phyloP scores from a whole-genome alignment of 2,888 invertebrate genomes.

The Vannuccia rotundouncinata region DNA sequence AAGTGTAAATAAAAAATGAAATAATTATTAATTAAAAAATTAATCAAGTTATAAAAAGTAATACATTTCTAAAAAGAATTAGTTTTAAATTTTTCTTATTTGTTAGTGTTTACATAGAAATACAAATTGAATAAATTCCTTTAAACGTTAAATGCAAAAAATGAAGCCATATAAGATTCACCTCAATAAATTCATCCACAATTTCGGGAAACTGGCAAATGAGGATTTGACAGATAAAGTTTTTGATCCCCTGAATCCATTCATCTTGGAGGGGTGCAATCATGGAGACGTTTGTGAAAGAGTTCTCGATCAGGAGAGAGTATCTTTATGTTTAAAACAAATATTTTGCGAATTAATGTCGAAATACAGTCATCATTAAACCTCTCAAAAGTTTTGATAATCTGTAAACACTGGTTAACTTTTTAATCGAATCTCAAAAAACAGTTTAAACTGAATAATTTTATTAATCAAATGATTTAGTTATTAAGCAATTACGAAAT shows the following conservation, averaged over 20 bases:
- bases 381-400: too few relatives aligned
- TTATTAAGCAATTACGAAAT: too few relatives aligned
- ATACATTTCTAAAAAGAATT: not conserved
- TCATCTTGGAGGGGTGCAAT: conserved; percentile 47
- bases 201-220: conserved; percentile 44
- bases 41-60: not conserved
- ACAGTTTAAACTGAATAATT: too few relatives aligned
- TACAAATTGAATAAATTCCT: not conserved
- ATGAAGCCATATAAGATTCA: conserved; percentile 39
- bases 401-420: too few relatives aligned
- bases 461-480: too few relatives aligned
- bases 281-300: conserved; percentile 39
- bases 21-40: not conserved
- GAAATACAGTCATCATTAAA: too few relatives aligned
- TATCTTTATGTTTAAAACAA: conserved; percentile 49
- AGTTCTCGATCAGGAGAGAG: conserved; percentile 47
- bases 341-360: too few relatives aligned
- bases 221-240: conserved; percentile 46
- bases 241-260: conserved; percentile 46
- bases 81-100: not conserved
- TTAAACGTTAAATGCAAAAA: not conserved
- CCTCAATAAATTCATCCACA: conserved; percentile 46
- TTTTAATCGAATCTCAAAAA: too few relatives aligned
- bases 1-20: conserved; percentile 1
- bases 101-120: not conserved